Conservation (phyloP, 2,113 vertebrate species). For the Oostethus manadensis region DNA sequence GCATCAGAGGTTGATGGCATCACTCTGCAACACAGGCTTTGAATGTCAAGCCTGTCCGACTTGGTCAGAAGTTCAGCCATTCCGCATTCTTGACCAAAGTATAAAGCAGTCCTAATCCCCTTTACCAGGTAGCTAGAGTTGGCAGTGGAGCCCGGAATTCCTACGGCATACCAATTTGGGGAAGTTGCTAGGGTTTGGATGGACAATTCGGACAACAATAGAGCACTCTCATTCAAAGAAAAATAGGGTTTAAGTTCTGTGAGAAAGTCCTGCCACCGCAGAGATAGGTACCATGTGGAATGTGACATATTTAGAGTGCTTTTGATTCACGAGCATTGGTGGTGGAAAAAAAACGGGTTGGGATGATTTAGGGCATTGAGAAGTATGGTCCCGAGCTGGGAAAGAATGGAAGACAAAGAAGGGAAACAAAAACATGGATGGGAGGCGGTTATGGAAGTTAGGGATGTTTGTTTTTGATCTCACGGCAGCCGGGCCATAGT, state of each 20-base stretch:
- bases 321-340: conserved; percentile 33
- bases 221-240: conserved; percentile 64
- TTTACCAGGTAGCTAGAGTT: conserved; percentile 79
- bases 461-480: conserved; percentile 33
- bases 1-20: conserved; percentile 42
- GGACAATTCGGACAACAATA: conserved; percentile 71
- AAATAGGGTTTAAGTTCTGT: conserved; percentile 69
- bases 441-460: conserved; percentile 15
- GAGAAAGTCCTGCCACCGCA: conserved; percentile 60
- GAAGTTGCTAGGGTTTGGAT: conserved; percentile 77
- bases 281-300: conserved; percentile 59
- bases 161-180: conserved; percentile 80
- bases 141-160: conserved; percentile 77
- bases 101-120: conserved; percentile 84
- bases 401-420: conserved; percentile 4
- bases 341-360: conserved; percentile 12
- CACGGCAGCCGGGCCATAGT: conserved; percentile 30
- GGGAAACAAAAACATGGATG: neutral
- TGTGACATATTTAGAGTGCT: conserved; percentile 41
- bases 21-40: conserved; percentile 47
- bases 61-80: conserved; percentile 78
- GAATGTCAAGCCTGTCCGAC: conserved; percentile 73
- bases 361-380: conserved; percentile 22
- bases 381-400: conserved; percentile 15
- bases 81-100: conserved; percentile 80